Evolutionary conservation across 2,888 invertebrate species (phyloP).

Genomic region (Prenolepis imparis): DNA sequence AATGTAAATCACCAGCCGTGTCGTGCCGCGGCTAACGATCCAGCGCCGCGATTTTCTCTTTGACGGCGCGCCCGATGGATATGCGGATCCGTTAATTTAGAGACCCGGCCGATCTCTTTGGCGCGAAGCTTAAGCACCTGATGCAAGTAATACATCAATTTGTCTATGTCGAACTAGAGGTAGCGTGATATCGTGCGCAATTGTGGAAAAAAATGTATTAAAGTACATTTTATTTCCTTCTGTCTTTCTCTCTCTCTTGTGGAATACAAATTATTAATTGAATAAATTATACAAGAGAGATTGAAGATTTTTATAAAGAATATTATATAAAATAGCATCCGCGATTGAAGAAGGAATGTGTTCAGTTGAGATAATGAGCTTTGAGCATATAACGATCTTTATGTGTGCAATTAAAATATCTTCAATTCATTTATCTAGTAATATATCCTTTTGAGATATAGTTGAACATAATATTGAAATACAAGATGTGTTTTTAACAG

Average conservation of each 20-base stretch:
- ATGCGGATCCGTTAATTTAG: slow-evolving; percentile 56
- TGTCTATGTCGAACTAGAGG: slow-evolving; percentile 30
- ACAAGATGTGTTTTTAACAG: not conserved
- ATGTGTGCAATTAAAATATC: not conserved
- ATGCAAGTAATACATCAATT: slow-evolving; percentile 46
- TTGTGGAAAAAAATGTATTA: slow-evolving; percentile 1
- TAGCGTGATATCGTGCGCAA: not conserved
- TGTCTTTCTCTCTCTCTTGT: not conserved
- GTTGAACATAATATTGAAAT: not conserved
- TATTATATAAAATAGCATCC: not conserved
- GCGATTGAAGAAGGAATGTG: not conserved
- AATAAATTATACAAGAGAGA: not conserved
- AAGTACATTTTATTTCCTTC: not conserved
- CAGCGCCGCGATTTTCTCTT: slow-evolving; percentile 59
- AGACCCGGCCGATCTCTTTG: slow-evolving; percentile 49
- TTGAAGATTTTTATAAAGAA: slow-evolving; percentile 1
- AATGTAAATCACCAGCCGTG: slow-evolving; percentile 76
- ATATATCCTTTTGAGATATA: not conserved
- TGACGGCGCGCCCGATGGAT: slow-evolving; percentile 53
- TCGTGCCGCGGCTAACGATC: slow-evolving; percentile 73
- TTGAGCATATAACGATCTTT: not conserved
- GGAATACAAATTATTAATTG: not conserved
- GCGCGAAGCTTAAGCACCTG: slow-evolving; percentile 7
- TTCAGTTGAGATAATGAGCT: not conserved
- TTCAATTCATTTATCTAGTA: not conserved